These are phyloP conservation scores for Pachyseris speciosa DNA, from an alignment of 64 coral and sea anemone species.

Conservation along the genomic window DNA sequence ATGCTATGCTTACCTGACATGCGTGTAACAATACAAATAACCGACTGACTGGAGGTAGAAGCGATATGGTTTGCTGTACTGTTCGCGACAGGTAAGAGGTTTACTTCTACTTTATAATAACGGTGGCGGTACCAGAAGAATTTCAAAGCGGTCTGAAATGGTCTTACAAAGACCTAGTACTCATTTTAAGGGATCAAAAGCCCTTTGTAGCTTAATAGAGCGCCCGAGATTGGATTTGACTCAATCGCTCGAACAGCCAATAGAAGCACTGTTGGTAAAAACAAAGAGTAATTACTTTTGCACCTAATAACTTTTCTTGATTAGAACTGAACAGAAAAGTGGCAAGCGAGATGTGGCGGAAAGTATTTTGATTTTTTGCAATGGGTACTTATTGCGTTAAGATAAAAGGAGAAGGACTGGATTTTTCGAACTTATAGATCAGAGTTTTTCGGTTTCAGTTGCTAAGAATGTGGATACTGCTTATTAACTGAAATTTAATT, in stretches of 20 bases:
- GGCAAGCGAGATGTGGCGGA: background rate
- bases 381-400: no score
- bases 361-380: background rate
- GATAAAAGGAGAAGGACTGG: no score
- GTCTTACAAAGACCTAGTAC: background rate
- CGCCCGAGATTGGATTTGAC: background rate
- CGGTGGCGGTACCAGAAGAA: no score
- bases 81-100: background rate
- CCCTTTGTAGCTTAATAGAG: background rate
- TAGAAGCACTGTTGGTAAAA: background rate
- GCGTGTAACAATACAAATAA: background rate
- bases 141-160: background rate
- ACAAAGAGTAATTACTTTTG: background rate
- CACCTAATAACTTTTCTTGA: conserved; percentile 24
- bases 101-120: background rate
- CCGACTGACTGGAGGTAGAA: background rate
- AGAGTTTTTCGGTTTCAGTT: background rate
- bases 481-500: background rate
- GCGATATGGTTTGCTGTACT: no score
- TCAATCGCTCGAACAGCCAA: background rate
- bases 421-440: no score
- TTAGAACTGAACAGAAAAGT: background rate
- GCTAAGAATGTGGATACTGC: background rate
- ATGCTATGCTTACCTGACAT: background rate
- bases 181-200: background rate